Evolutionary conservation across 1,140 invertebrate species (phyloP).

Genomic region (Diuraphis noxia): DNA sequence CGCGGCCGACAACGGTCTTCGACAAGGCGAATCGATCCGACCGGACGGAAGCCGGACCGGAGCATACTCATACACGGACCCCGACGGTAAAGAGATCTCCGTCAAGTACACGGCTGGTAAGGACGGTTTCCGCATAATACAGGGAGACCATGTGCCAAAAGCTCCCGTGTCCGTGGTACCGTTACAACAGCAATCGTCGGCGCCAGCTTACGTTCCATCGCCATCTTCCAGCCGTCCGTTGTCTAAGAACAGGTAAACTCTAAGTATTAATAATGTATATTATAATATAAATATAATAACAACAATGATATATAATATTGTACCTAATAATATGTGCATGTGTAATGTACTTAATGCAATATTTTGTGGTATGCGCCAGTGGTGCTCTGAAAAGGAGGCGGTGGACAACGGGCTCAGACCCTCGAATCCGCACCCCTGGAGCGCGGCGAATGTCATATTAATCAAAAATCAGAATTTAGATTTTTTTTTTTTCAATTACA

Average conservation of each 20-base stretch:
- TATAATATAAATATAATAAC: not conserved
- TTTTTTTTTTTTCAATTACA: too few relatives aligned
- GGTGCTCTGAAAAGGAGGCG: too few relatives aligned
- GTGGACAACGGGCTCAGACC: too few relatives aligned
- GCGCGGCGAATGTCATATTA: not conserved
- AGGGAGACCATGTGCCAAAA: constrained; percentile 59
- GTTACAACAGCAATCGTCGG: not conserved
- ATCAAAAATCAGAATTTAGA: not conserved
- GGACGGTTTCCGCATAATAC: constrained; percentile 60
- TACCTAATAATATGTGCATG: too few relatives aligned
- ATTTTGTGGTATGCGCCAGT: not conserved
- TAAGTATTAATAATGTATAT: not conserved
- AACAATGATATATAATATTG: not conserved
- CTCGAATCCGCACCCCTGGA: not conserved
- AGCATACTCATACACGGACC: constrained; percentile 68
- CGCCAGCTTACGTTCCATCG: not conserved
- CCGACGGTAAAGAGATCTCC: constrained; percentile 64
- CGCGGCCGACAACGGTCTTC: constrained; percentile 69
- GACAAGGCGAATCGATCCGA: constrained; percentile 67
- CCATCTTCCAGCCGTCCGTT: not conserved
- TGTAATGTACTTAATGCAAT: not conserved
- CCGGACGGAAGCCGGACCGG: constrained; percentile 69
- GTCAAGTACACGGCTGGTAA: constrained; percentile 64
- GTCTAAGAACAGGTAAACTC: not conserved
- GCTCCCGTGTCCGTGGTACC: not conserved